Base-by-base conservation (phyloP, 2,797 vertebrate species). In the Arrhamphus sclerolepis region DNA sequence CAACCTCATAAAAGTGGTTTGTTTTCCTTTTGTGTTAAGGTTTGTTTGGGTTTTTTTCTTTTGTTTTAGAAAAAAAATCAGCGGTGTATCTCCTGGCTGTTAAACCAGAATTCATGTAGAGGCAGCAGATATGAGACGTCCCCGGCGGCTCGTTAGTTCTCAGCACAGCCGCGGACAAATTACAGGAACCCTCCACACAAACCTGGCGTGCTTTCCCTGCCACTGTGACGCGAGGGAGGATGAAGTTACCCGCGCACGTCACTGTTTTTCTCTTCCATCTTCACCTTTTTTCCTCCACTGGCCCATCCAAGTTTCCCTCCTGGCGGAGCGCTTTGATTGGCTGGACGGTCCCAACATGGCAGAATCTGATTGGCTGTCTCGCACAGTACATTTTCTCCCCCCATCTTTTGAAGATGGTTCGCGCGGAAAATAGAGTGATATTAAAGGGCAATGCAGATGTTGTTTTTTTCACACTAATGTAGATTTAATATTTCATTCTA, bases 271-370 rank as follows among this genome's bases (percentile, higher is more conserved):
- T 44, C 70, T 19, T 39, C 16, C 17, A n/a, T n/a, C n/a, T 18
- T 39, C 6, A 26, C 24, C 24, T 3, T 26, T 2, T 26, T 9
- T 22, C 39, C 22, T 18, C 41, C 40, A 5, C 44, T 7, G 46
- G 18, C 20, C 26, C 66, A 13, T 61, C 62, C 72, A 68, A 82
- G 77, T 83, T 89, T 81, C 59, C 42, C 70, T 84, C 54, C 49
- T 19, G 46, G 47, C 51, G 18, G 41, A 42, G 71, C 46, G 50
- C 62, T 56, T 18, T 58, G 14, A 93, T 94, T 93, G 91, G 93
- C 57, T 71, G 73, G 16, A 41, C 9, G 34, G 48, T 88, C 90
- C 92, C 92, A 92, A 94, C 93, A 93, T 93, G 93, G 92, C 93
- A 93, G 62, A 10, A 26, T 18, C 47, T 82, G 82, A 93, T 94